Base-by-base conservation (phyloP, 2,113 vertebrate genomes). In the Pantherophis guttatus region DNA sequence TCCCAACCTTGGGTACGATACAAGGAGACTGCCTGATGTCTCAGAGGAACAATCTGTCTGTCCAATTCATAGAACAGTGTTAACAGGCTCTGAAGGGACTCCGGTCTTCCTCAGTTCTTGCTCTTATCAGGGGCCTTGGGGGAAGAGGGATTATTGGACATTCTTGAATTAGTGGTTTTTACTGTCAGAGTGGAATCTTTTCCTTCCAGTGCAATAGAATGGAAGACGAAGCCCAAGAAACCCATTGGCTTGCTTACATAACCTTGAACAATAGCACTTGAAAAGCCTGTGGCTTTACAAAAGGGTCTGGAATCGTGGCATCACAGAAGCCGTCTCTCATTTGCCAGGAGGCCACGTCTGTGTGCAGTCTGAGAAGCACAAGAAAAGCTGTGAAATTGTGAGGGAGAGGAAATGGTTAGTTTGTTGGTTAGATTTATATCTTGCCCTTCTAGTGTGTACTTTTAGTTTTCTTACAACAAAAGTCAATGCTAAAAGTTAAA, bases 131-230 rank as follows among this genome's bases (percentile, higher is more conserved):
- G 23, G 29, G 15, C 8, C 55, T 90, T 90, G 88, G 59, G 88
- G 92, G 92, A 86, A 86, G 48, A 90, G 55, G 58, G 92, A 93
- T 93, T 93, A 93, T 93, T 93, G 88, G 92, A 90, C 90, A 93
- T 94, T 50, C 57, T 6, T 17, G 86, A 87, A 90, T 24, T 4
- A 85, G 19, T 87, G 85, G 23, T n/a, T 93, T 62, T 94, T 93
- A 55, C 85, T 93, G 90, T 87, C 21, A 94, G 50, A 94, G 86
- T 2, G 86, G 90, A 29, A 65, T 33, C n/a, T 89, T 90, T 91
- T 89, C 90, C 65, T 93, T 59, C 44, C 50, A 89, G 86, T 59
- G 19, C 17, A 52, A 57, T n/a, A 91, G 62, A 88, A 95, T 3
- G 19, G 2, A 21, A 39, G 94, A 26, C 53, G 65, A 91, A 93